Evolutionary conservation across 1,140 invertebrate species (phyloP), one percentile per base, ranked within the genome.

Genomic region (Bradysia coprophila): DNA sequence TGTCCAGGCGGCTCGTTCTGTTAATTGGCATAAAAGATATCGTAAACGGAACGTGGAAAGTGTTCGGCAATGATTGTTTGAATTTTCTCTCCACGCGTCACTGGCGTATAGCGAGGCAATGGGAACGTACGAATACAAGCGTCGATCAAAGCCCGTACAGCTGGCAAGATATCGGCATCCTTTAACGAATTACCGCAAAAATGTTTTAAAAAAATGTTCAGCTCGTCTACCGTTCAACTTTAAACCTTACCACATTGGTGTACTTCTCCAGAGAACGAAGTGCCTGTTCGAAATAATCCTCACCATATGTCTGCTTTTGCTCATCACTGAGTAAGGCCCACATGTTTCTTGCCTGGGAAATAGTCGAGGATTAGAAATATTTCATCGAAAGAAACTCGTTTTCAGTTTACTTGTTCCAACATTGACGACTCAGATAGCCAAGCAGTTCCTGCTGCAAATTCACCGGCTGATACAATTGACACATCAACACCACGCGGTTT

Each of bases 401-500:
- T 36, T 6, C 15, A 38, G 19, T 8, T 66, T 18, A 75, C 75
- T 61, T 86, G 80, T 49, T 78, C 73, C 37, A 81, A 56, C 48
- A 86, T 65, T 45, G 75, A 65, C 34, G 72, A 69, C 42, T 84
- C 77, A 32, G 74, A 74, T 6, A 82, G 63, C 79, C 79, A 83
- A 1, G 73, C 72, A 46, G 73, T 80, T 52, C 82, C 81, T 6
- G 80, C 75, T 2, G 81, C 72, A 48, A 78, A 81, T 61, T 85
- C 78, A 37, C 82, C 80, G 28, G 86, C 82, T 50, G 88, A 84
- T 37, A 91, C 79, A 15, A 89, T 72, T 33, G 79, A 57, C 49
- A 79, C 68, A 69, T 88, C 73, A 47, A 81, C 72, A 49, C 78
- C 69, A 54, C 79, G 73, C 45, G 72, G 70, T 49, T 78, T 75